Conservation (phyloP, 2,113 vertebrate species). For the Anthoscopus minutus region DNA sequence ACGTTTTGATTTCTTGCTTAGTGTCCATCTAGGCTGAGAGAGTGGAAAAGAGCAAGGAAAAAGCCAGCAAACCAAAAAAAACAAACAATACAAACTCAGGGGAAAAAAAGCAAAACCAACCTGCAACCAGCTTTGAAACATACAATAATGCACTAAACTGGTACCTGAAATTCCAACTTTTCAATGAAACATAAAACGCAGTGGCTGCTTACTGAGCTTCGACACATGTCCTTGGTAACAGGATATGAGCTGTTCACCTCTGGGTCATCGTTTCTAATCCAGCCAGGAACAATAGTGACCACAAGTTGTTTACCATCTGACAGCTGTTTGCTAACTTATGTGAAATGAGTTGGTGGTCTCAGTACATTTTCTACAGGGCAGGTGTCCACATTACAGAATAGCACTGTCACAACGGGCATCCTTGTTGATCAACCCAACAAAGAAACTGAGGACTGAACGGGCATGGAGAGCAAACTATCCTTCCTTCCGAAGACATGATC, state of each 20-base stretch:
- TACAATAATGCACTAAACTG: background rate
- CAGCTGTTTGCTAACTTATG: conserved; percentile 46
- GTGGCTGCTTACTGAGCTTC: conserved; percentile 6
- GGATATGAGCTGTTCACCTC: conserved; percentile 53
- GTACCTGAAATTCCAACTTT: background rate
- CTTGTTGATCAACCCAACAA: conserved; percentile 21
- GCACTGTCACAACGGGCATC: background rate
- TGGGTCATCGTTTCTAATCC: conserved; percentile 45
- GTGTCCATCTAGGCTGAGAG: background rate
- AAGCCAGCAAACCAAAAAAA: background rate
- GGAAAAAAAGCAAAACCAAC: background rate
- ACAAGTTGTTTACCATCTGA: conserved; percentile 59
- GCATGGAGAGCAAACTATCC: background rate
- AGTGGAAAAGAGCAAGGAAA: background rate
- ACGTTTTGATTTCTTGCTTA: background rate
- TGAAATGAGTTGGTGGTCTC: conserved; percentile 44
- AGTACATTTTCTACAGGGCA: background rate
- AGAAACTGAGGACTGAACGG: background rate
- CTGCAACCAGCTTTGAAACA: background rate
- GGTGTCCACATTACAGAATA: conserved; percentile 49
- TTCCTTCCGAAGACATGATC: background rate
- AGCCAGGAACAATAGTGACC: conserved; percentile 47
- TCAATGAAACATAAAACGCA: background rate
- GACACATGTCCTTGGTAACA: conserved; percentile 45
- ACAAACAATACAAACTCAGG: background rate